phyloP scores from a whole-genome alignment of 2,797 vertebrate species.

The Heteromormyrus szaboi region DNA sequence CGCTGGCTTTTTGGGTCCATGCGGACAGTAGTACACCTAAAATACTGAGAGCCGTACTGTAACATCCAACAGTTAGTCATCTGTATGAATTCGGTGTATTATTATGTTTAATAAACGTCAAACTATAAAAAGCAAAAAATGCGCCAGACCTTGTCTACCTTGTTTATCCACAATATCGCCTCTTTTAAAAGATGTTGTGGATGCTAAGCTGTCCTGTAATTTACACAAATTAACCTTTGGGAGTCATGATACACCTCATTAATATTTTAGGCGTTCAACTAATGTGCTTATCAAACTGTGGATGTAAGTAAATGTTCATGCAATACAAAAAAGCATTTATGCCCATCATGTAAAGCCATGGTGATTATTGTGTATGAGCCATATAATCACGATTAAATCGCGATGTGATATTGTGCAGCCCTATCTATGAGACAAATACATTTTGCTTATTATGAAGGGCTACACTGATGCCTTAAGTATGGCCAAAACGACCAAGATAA shows the following conservation, averaged over 20 bases:
- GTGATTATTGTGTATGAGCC: background rate
- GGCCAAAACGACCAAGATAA: background rate
- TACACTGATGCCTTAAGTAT: background rate
- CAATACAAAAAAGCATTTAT: background rate
- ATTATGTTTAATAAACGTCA: background rate
- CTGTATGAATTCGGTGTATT: background rate
- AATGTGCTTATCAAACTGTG: background rate
- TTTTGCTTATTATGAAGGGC: background rate
- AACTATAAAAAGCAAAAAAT: background rate
- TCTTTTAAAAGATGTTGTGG: background rate
- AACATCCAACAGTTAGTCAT: background rate
- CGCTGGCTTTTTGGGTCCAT: background rate
- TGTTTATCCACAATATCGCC: background rate
- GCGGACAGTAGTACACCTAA: background rate
- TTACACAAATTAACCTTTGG: background rate
- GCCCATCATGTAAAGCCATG: background rate
- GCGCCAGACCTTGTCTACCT: background rate
- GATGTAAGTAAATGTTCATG: background rate
- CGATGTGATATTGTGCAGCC: background rate
- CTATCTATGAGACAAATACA: background rate
- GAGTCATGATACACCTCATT: background rate
- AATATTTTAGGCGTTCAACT: background rate
- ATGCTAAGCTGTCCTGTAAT: background rate
- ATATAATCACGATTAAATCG: background rate
- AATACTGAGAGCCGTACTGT: background rate